Evolutionary conservation across 1,140 invertebrate species (phyloP).

Genomic region (Drosophila seguyi): DNA sequence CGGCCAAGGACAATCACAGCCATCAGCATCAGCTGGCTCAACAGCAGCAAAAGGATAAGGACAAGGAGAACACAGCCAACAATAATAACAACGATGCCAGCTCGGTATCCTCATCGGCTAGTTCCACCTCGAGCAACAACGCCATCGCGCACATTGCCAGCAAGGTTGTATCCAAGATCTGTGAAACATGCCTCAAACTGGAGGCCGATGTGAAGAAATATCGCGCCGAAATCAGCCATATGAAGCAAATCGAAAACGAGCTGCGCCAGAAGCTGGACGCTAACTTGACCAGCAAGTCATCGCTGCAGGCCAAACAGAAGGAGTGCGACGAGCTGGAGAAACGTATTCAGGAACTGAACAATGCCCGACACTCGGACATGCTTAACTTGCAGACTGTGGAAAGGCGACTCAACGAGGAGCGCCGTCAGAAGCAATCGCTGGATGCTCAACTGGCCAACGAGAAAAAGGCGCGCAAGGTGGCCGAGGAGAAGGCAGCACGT

Average conservation of each 20-base stretch:
- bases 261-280: constrained; percentile 90
- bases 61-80: constrained; percentile 55
- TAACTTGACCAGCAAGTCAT: constrained; percentile 80
- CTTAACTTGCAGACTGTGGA: constrained; percentile 91
- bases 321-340: constrained; percentile 84
- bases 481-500: constrained; percentile 88
- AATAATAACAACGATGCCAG: constrained; percentile 72
- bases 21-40: constrained; percentile 63
- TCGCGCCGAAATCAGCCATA: constrained; percentile 91
- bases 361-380: constrained; percentile 91
- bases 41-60: constrained; percentile 63
- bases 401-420: constrained; percentile 93
- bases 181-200: constrained; percentile 86
- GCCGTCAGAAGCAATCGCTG: constrained; percentile 89
- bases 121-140: constrained; percentile 68
- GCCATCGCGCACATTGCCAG: constrained; percentile 79
- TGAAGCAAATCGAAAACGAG: constrained; percentile 93
- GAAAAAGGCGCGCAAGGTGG: constrained; percentile 89
- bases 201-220: constrained; percentile 92
- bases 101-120: constrained; percentile 72
- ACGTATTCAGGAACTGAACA: constrained; percentile 89
- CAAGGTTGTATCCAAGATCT: constrained; percentile 84
- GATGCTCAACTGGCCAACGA: constrained; percentile 93
- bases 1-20: constrained; percentile 84
- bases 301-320: constrained; percentile 85